Conservation (phyloP, 1,140 invertebrate genomes). For the Gryllus bimaculatus region DNA sequence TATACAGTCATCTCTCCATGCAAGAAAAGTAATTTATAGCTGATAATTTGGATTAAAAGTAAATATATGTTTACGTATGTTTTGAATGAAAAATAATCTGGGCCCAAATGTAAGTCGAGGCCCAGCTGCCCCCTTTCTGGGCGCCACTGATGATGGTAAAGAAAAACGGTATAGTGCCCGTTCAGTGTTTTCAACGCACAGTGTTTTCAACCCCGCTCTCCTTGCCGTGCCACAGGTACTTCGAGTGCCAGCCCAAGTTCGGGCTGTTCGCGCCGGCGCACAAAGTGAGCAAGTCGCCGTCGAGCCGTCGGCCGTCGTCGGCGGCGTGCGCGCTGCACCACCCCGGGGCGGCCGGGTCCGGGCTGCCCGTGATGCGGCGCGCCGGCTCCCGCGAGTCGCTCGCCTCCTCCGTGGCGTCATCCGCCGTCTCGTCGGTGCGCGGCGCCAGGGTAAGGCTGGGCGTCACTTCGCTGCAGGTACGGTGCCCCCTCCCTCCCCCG, state of each 20-base stretch:
- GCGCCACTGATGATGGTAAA: no score
- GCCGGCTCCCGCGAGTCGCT: constrained; percentile 79
- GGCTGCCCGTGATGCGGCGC: constrained; percentile 43
- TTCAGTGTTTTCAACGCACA: no score
- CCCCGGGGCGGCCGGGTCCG: constrained; percentile 30
- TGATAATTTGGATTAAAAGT: no score
- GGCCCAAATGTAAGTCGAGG: no score
- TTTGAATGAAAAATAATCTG: no score
- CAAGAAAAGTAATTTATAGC: no score
- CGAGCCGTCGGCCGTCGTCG: constrained; percentile 53
- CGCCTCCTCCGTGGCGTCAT: constrained; percentile 55
- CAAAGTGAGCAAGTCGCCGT: constrained; percentile 75
- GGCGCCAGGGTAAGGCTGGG: constrained; percentile 55
- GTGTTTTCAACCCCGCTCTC: no score
- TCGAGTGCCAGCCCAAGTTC: constrained; percentile 79
- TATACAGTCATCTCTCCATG: no score
- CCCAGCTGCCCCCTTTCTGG: no score
- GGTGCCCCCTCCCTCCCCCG: no score
- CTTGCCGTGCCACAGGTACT: constrained; percentile 68
- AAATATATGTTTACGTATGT: no score
- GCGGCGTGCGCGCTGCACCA: constrained; percentile 48
- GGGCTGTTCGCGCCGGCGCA: constrained; percentile 86
- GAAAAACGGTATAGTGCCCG: no score
- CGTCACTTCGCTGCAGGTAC: constrained; percentile 47
- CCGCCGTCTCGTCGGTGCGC: constrained; percentile 44